Base-by-base conservation (phyloP, 1,140 invertebrate species). In the Hycleus phaleratus region DNA sequence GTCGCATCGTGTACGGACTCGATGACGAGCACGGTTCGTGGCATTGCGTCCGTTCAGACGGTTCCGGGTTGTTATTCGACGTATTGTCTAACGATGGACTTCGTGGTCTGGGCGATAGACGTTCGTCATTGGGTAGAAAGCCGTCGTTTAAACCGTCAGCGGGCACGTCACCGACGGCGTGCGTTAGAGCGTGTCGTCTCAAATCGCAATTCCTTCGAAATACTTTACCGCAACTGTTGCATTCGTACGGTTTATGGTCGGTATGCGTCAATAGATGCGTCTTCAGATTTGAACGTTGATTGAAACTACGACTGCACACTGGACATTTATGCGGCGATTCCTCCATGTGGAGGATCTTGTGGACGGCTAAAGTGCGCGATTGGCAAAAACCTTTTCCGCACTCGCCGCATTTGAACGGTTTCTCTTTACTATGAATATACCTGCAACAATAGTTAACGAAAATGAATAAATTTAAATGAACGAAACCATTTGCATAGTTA, bases 361-460 rank as follows among this genome's bases (percentile, higher is more conserved):
- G 94, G 3, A 95, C 92, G 6, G 93, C 92, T 59, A 97, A 76
- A 1, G 94, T 97, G 39, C 94, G 79, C 11, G 90, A 92, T 70
- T 97, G 95, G 72, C 94, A 97, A 78, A 98, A 97, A 9, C 93
- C 94, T 76, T 97, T 97, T 48, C 93, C 92, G 71, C 95, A 97
- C 74, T 95, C 91, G 11, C 84, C 85, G 74, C 95, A 97, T 76
- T 94, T 96, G 80, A 95, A 97, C 0, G 95, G 94, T 71, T 97
- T 97, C 74, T 97, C 93, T 75, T 96, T 97, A 26, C 90, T 93
- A 76, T 97, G 95, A 61, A 96, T 97, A 73, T 95, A 97, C 78
- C 93, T 97, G 81, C 26, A 83, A 73, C 73, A 71, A 54, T 72
- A 71, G 61, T 53, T 39, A 8, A 45, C 4, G 42, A 42, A 40